phyloP scores from a whole-genome alignment of 1,140 invertebrate species.

The Antheraea pernyi region DNA sequence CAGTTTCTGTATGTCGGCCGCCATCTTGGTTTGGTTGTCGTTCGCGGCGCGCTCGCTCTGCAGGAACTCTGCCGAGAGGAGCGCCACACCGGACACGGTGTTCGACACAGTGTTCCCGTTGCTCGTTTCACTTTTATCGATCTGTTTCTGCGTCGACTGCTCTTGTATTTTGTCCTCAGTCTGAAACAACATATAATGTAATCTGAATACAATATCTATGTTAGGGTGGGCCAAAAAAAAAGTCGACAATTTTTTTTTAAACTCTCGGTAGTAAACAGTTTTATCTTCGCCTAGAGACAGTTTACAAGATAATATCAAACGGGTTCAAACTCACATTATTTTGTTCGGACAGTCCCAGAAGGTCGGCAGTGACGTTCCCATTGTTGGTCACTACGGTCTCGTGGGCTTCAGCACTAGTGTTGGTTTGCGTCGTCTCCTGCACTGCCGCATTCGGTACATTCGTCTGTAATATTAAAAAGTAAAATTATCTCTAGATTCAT shows the following conservation, averaged over 20 bases:
- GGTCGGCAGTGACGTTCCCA: conserved; percentile 62
- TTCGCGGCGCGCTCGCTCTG: conserved; percentile 44
- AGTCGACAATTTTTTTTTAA: too few relatives aligned
- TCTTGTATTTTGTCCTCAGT: conserved; percentile 56
- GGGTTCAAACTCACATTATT: conserved; percentile 35
- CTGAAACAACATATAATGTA: conserved; percentile 28
- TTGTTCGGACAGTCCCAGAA: conserved; percentile 56
- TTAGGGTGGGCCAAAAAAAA: too few relatives aligned
- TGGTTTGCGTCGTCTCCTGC: neutral
- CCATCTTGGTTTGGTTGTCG: conserved; percentile 30
- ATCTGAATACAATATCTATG: too few relatives aligned
- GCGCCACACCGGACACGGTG: conserved; percentile 33
- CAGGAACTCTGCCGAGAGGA: conserved; percentile 62
- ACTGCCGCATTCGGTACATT: neutral
- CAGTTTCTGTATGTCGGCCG: conserved; percentile 4
- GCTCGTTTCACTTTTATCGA: conserved; percentile 51
- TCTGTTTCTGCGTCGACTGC: conserved; percentile 45
- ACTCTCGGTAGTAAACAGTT: too few relatives aligned
- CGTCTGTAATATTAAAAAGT: neutral
- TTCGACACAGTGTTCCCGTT: conserved; percentile 40
- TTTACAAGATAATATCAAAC: too few relatives aligned
- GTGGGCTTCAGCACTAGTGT: neutral
- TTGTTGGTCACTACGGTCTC: conserved; percentile 40
- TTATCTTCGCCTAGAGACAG: too few relatives aligned
- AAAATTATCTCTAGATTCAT: neutral